Base-by-base conservation (phyloP, 1,140 invertebrate genomes). In the Pollicipes pollicipes region DNA sequence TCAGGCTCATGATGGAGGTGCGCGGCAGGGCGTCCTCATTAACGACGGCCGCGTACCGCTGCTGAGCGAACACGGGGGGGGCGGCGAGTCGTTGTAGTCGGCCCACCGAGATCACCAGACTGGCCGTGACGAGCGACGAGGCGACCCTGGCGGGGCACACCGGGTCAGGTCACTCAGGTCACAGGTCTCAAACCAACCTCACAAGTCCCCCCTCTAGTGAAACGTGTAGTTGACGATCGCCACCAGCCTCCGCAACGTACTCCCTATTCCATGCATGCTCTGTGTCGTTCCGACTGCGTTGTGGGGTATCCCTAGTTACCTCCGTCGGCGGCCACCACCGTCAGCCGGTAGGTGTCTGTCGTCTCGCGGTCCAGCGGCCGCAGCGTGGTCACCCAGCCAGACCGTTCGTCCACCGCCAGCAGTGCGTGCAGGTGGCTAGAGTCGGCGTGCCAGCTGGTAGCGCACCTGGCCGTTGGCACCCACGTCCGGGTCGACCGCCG, bases 31-130 rank as follows among this genome's bases (percentile, higher is more conserved):
- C 88, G 78, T 92, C 88, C 82, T 95, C 82, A 77, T 86, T 85
- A 24, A 94, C 85, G 30, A 94, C 83, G 0, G 89, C 86, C 3
- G 88, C 88, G 76, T 93, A 91, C 79, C 93, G 92, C 8, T 81
- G 79, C 73, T 87, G 84, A 0, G 87, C 85, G 77, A 93, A 93
- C 0, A 88, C 68, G 17, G 90, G n/a, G n/a, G n/a, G 17, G 90
- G 90, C 17, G 90, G 84, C 77, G 95, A 94, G 76, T 97, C 93
- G 79, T 97, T 97, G 0, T 89, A 87, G 78, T 96, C 93, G 1
- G 85, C 78, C 78, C 24, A 64, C 63, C 26, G 21, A 10, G 63
- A 64, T 64, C 21, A 64, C 63, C 63, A 64, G 6, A 27, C 24
- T 64, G 63, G 63, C 27, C 10, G 63, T n/a, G 63, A 21, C 63